Evolutionary conservation across 2,797 vertebrate genomes (phyloP), one percentile per base, ranked within the genome.

Genomic region (Galago senegalensis): DNA sequence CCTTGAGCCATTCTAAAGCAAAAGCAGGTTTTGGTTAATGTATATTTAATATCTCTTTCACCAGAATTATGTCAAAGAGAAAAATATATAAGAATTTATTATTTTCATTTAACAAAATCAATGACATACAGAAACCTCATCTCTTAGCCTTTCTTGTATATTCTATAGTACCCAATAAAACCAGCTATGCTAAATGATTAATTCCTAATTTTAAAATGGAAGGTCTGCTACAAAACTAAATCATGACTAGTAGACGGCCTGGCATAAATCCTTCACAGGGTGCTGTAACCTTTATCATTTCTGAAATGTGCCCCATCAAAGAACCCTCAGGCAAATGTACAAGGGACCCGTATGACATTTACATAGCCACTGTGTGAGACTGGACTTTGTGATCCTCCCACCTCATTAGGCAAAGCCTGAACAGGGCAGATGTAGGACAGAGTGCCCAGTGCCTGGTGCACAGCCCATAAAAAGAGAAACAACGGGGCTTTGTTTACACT

Each of bases 221-320:
- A 97, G 97, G 96, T 97, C 94, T 96, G 89, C 97, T 96, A 83
- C 94, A 97, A 97, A 97, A 93, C 93, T 97, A 97, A 97, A 95
- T 97, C 93, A 97, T 85, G 87, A 65, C 58, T 79, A 90, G 93
- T 75, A 87, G 93, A 91, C 85, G 63, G 63, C 90, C 49, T 56
- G 70, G 81, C 94, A 93, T 97, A 97, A 97, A 97, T 98, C 97
- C 89, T 97, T 97, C 96, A 97, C 89, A 86, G 69, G 58, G 46
- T 97, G 89, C 93, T 93, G 92, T 97, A 97, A 97, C 80, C 94
- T 97, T 97, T 98, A 98, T 97, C 4, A 56, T 83, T 97, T 98
- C 93, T 95, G 95, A 98, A 97, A 98, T 97, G 96, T 98, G 82
- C 79, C 92, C 93, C 75, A 95, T 96, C 90, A 90, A 90, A 20